phyloP scores from a whole-genome alignment of 2,888 invertebrate genomes.

The Drosophila lutescens region DNA sequence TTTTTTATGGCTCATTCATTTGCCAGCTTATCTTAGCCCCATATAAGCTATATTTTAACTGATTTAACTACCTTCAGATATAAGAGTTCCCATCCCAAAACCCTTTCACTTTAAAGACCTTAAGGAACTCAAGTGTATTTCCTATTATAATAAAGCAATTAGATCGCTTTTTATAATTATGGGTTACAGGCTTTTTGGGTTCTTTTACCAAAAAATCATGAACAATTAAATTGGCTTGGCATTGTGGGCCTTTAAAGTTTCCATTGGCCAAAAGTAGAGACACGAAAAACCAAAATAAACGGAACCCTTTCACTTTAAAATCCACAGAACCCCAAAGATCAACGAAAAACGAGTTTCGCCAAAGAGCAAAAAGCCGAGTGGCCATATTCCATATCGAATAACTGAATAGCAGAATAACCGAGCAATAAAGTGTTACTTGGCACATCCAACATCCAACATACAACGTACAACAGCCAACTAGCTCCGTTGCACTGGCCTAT shows the following conservation, averaged over 20 bases:
- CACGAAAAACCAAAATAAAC: slow-evolving; percentile 44
- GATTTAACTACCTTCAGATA: slow-evolving; percentile 3
- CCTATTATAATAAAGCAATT: slow-evolving; percentile 9
- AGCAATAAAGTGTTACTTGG: slow-evolving; percentile 47
- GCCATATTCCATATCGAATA: slow-evolving; percentile 51
- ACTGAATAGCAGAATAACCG: slow-evolving; percentile 29
- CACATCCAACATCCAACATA: slow-evolving; percentile 3
- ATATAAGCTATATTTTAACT: slow-evolving; percentile 9
- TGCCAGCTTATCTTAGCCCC: slow-evolving; percentile 1
- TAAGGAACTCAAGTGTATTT: slow-evolving; percentile 2
- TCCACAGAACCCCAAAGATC: slow-evolving; percentile 59
- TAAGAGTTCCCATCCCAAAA: not conserved
- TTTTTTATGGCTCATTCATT: slow-evolving; percentile 2
- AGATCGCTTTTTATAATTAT: slow-evolving; percentile 6
- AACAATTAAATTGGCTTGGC: slow-evolving; percentile 6
- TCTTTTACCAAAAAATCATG: slow-evolving; percentile 5
- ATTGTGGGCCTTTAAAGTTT: slow-evolving; percentile 4
- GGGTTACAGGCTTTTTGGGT: not conserved
- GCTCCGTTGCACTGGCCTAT: slow-evolving; percentile 81
- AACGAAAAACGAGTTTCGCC: slow-evolving; percentile 63
- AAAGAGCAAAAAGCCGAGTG: slow-evolving; percentile 22
- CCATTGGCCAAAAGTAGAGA: slow-evolving; percentile 16
- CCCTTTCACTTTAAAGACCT: slow-evolving; percentile 18
- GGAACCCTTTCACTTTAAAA: slow-evolving; percentile 77
- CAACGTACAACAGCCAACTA: slow-evolving; percentile 33